These are phyloP conservation scores for Hydrocynus forskahlii DNA, from an alignment of 2,797 vertebrate genomes.

Conservation along the genomic window DNA sequence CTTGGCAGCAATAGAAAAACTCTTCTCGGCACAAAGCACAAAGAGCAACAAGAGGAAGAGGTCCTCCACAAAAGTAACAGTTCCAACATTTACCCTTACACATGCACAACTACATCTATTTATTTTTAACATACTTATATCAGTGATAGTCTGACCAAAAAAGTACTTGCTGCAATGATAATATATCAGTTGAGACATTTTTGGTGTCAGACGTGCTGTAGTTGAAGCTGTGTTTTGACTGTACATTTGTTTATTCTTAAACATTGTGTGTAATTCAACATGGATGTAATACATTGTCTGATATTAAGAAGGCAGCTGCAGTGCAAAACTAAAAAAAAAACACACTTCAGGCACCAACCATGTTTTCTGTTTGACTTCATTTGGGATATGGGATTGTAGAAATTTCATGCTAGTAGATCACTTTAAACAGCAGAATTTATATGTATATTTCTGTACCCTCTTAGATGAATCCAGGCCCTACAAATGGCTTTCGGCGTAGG, in stretches of 20 bases:
- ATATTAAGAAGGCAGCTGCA: neutral
- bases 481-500: slow-evolving; percentile 29
- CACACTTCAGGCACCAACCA: neutral
- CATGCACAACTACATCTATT: neutral
- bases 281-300: too few relatives aligned
- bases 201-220: too few relatives aligned
- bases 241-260: too few relatives aligned
- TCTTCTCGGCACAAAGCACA: slow-evolving; percentile 88
- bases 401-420: neutral
- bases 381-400: neutral
- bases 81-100: too few relatives aligned
- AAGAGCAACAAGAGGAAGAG: slow-evolving; percentile 89
- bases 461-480: slow-evolving; percentile 3
- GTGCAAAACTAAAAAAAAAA: neutral
- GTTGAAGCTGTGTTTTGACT: too few relatives aligned
- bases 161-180: too few relatives aligned
- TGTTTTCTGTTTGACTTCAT: neutral
- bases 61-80: slow-evolving; percentile 81
- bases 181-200: too few relatives aligned
- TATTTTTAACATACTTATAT: too few relatives aligned
- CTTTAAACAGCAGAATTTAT: neutral
- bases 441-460: neutral
- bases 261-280: too few relatives aligned
- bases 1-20: slow-evolving; percentile 88
- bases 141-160: too few relatives aligned